Evolutionary conservation across 2,888 invertebrate genomes (phyloP).

Genomic region (Cremastinae sp.): DNA sequence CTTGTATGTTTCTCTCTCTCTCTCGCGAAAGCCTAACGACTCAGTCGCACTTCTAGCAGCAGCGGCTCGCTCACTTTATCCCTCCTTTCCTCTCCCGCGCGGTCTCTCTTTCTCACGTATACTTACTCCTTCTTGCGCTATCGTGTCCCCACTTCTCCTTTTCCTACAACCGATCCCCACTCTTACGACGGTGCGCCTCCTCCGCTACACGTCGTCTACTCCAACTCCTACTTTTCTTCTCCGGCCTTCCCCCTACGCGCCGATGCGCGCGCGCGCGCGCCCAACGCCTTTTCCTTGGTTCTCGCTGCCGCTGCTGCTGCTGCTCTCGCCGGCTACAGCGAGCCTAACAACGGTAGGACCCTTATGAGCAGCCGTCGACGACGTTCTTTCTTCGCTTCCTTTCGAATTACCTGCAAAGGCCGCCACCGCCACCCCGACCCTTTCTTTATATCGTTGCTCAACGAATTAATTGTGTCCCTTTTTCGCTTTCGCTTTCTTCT

Average conservation of each 20-base stretch:
- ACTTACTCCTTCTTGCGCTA: constrained; percentile 63
- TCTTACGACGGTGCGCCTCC: constrained; percentile 64
- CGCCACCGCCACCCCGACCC: constrained; percentile 58
- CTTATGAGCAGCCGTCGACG: constrained; percentile 67
- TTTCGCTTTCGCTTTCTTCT: constrained; percentile 61
- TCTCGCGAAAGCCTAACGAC: constrained; percentile 59
- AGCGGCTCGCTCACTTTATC: constrained; percentile 64
- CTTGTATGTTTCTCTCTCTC: constrained; percentile 53
- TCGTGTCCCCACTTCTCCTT: constrained; percentile 63
- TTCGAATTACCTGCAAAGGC: constrained; percentile 54
- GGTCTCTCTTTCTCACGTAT: constrained; percentile 64
- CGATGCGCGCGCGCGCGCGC: constrained; percentile 58
- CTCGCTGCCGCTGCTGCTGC: constrained; percentile 84
- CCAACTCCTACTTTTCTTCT: constrained; percentile 57
- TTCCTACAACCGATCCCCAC: constrained; percentile 68
- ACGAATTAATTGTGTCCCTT: constrained; percentile 61
- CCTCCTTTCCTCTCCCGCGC: constrained; percentile 62
- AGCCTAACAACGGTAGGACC: constrained; percentile 76
- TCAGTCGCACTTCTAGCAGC: constrained; percentile 65
- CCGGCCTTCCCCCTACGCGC: constrained; percentile 68
- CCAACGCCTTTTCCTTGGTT: constrained; percentile 77
- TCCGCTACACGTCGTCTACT: constrained; percentile 64
- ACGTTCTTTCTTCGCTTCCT: constrained; percentile 53
- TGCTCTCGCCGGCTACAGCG: constrained; percentile 82
- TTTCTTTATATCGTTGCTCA: constrained; percentile 59